Evolutionary conservation across 2,797 vertebrate species (phyloP).

Genomic region (Artibeus lituratus): DNA sequence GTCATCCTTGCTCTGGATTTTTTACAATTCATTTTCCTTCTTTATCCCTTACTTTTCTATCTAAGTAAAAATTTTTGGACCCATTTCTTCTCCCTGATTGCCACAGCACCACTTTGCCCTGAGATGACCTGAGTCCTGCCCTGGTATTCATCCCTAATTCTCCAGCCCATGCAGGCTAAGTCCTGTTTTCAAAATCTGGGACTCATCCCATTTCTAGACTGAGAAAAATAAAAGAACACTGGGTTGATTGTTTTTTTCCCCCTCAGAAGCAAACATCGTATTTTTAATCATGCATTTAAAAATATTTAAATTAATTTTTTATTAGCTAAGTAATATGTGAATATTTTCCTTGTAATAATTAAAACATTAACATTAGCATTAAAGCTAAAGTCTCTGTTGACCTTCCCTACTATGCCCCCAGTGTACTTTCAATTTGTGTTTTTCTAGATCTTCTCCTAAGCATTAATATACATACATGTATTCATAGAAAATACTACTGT

Average conservation of each 20-base stretch:
- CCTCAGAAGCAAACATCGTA: not conserved
- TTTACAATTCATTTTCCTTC: not conserved
- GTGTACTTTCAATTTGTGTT: not conserved
- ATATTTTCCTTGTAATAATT: slow-evolving; percentile 51
- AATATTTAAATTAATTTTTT: slow-evolving; percentile 49
- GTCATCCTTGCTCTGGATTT: not conserved
- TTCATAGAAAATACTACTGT: not conserved
- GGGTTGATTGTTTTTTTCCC: not conserved
- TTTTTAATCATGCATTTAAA: slow-evolving; percentile 45
- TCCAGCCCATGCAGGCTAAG: not conserved
- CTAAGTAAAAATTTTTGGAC: not conserved
- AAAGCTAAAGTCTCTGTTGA: not conserved
- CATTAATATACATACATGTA: not conserved
- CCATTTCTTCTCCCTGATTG: not conserved
- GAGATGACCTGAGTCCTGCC: not conserved
- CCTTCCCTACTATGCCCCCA: not conserved
- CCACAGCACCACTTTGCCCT: not conserved
- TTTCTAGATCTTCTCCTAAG: not conserved
- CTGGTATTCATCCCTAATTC: not conserved
- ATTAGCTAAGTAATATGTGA: slow-evolving; percentile 49
- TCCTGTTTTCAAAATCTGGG: not conserved
- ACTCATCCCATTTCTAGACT: slow-evolving; percentile 20
- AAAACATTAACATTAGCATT: slow-evolving; percentile 4
- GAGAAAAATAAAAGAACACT: slow-evolving; percentile 37
- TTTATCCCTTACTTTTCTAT: not conserved